phyloP scores from a whole-genome alignment of 2,113 vertebrate genomes.

The Ochotona curzoniae region DNA sequence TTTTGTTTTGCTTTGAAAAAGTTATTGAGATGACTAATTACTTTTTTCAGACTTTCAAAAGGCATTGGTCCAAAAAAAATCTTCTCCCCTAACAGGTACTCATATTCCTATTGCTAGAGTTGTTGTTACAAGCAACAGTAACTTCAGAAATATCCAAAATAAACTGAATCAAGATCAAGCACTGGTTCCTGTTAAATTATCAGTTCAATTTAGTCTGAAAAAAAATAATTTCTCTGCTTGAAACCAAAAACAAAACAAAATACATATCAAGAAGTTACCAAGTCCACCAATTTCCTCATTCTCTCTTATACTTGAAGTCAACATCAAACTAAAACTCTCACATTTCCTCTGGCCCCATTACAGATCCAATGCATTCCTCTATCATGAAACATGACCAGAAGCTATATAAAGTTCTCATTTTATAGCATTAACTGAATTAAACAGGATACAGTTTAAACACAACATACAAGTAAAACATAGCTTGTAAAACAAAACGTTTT shows the following conservation, averaged over 20 bases:
- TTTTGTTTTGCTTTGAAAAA: conserved; percentile 47
- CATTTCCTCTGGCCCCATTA: neutral
- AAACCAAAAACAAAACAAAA: neutral
- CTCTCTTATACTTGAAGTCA: neutral
- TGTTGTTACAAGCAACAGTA: neutral
- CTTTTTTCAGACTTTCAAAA: conserved; percentile 39
- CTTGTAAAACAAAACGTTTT: neutral
- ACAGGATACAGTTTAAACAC: neutral
- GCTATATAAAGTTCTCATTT: neutral
- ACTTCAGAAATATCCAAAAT: conserved; percentile 53
- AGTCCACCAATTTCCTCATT: neutral
- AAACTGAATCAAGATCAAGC: conserved; percentile 38
- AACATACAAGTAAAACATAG: neutral
- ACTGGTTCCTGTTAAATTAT: neutral
- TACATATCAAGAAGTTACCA: neutral
- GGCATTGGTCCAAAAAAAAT: neutral
- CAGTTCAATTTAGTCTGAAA: neutral
- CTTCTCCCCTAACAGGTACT: neutral
- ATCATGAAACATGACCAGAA: neutral
- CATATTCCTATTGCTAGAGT: neutral
- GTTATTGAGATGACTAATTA: neutral
- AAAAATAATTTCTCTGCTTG: neutral
- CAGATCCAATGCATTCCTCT: neutral
- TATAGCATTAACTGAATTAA: neutral
- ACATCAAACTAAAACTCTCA: neutral